These are phyloP conservation scores for Hylomyscus alleni DNA, from an alignment of 2,797 vertebrate species.

Conservation along the genomic window DNA sequence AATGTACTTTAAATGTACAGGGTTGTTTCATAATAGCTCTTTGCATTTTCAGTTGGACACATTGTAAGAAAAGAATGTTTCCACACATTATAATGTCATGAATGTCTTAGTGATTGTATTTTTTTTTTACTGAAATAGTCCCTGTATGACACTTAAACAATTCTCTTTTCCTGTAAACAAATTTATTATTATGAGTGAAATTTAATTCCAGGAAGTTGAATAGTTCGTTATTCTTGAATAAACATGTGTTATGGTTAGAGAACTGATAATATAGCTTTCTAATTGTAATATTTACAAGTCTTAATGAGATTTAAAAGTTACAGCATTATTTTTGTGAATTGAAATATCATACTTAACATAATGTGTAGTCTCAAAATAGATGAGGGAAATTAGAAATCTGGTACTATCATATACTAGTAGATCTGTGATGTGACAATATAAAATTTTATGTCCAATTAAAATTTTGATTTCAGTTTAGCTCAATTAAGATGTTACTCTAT, in stretches of 20 bases:
- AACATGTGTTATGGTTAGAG: constrained; percentile 30
- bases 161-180: constrained; percentile 26
- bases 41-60: constrained; percentile 13
- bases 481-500: constrained; percentile 52
- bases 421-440: constrained; percentile 53
- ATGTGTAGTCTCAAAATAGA: constrained; percentile 54
- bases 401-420: constrained; percentile 38
- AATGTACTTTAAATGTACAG: neutral
- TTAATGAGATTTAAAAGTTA: constrained; percentile 65
- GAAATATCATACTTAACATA: constrained; percentile 54
- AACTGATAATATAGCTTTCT: constrained; percentile 37
- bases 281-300: constrained; percentile 42
- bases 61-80: constrained; percentile 2
- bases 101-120: constrained; percentile 43
- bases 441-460: constrained; percentile 72
- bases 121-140: constrained; percentile 55
- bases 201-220: constrained; percentile 70
- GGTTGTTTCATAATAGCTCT: neutral
- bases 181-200: constrained; percentile 62
- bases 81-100: neutral
- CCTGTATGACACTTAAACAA: constrained; percentile 41
- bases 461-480: constrained; percentile 68
- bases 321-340: constrained; percentile 46
- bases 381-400: constrained; percentile 52
- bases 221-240: constrained; percentile 49